Conservation (phyloP, 2,797 vertebrate genomes). For the Tokudaia tokunoshimensis region DNA sequence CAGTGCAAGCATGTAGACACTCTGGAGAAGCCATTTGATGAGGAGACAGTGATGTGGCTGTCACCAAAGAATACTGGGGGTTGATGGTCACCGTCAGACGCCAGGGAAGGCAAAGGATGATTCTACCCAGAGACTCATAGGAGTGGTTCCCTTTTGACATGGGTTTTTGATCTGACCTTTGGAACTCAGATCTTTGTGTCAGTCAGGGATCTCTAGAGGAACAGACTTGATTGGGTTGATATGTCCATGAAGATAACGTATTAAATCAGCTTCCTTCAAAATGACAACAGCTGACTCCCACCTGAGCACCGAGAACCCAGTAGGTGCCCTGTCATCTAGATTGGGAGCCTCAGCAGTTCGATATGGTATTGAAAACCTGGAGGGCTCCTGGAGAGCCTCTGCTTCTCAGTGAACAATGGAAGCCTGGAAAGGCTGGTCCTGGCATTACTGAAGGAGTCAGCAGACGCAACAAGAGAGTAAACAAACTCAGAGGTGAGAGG, state of each 20-base stretch:
- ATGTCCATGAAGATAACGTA: not conserved
- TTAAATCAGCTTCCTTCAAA: not conserved
- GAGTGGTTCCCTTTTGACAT: not conserved
- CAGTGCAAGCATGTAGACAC: not conserved
- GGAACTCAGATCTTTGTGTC: not conserved
- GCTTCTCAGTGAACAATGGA: not conserved
- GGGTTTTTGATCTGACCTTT: not conserved
- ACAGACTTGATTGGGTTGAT: not conserved
- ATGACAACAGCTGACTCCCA: not conserved
- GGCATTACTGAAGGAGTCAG: not conserved
- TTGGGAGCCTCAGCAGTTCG: not conserved
- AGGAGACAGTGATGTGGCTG: not conserved
- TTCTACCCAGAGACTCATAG: not conserved
- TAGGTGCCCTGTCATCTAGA: not conserved
- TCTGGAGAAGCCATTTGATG: accelerated
- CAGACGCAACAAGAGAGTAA: not conserved
- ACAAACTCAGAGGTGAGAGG: not conserved
- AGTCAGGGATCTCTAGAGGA: not conserved
- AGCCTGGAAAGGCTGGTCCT: not conserved
- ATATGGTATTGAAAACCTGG: not conserved
- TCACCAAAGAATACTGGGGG: not conserved
- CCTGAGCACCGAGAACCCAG: no score
- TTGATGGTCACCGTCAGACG: not conserved
- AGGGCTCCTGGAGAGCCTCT: not conserved
- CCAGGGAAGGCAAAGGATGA: not conserved